phyloP scores from a whole-genome alignment of 1,140 invertebrate species.

The Phortica variegata region DNA sequence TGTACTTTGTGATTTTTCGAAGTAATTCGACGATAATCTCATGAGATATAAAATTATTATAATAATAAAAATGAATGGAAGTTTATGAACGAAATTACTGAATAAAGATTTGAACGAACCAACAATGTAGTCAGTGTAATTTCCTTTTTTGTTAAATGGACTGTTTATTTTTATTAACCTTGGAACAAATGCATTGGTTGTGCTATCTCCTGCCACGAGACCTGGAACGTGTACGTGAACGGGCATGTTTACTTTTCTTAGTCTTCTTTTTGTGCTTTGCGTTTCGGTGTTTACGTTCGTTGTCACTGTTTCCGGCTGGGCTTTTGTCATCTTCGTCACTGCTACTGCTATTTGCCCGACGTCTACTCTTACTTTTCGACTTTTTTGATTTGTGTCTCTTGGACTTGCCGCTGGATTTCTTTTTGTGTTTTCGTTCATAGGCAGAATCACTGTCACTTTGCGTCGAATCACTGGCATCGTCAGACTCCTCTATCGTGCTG shows the following conservation, averaged over 20 bases:
- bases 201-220: conserved; percentile 34
- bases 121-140: too few species aligned
- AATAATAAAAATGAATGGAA: not conserved
- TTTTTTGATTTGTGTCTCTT: conserved; percentile 44
- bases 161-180: not conserved
- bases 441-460: conserved; percentile 44
- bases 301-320: too few species aligned
- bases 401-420: conserved; percentile 25
- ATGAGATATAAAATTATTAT: not conserved
- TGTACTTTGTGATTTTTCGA: too few species aligned
- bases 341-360: conserved; percentile 5
- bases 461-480: conserved; percentile 40
- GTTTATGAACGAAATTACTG: not conserved
- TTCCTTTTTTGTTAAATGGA: not conserved
- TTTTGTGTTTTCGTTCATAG: conserved; percentile 36
- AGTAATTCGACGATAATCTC: too few species aligned
- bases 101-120: not conserved
- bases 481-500: conserved; percentile 33
- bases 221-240: conserved; percentile 41
- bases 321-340: conserved; percentile 21
- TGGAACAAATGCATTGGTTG: not conserved
- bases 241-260: conserved; percentile 48
- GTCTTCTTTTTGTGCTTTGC: conserved; percentile 50
- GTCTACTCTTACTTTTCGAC: conserved; percentile 25
- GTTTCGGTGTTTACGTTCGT: conserved; percentile 23